Base-by-base conservation (phyloP, 2,113 vertebrate species). In the Corythoichthys intestinalis region DNA sequence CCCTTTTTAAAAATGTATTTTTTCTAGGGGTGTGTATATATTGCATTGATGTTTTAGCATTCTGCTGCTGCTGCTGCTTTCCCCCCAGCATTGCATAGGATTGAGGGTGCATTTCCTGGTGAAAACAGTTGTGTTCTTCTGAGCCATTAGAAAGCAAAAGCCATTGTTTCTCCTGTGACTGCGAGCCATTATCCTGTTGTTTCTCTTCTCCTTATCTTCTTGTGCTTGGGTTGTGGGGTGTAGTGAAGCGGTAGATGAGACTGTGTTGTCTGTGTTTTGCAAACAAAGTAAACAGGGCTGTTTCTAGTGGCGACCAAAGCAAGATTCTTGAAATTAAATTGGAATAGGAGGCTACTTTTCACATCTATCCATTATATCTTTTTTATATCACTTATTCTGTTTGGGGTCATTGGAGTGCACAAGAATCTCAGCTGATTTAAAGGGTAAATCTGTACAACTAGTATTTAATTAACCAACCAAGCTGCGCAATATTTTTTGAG, bases 1-100 rank as follows among this genome's bases (percentile, higher is more conserved):
- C 70, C 56, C 48, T 71, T 79, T 90, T 79, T 90, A 88, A 87
- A 85, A 84, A 83, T 77, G 78, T 77, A 83, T 83, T 83, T 70
- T 28, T 60, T 41, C 6, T 44, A 44, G 6, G 41, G 6, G 9
- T 44, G 41, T 28, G 69, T 80, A 79, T 78, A 86, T 82, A 77
- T 69, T 82, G 66, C 74, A 67, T 67, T 63, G 66, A 52, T 4
- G 10, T 66, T 66, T 66, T 38, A 50, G 15, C 20, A 12, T 63
- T 63, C 4, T 46, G 15, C 20, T 66, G 59, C 59, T 66, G 41
- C n/a, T 66, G 46, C 69, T 56, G 76, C 52, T 64, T 65, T 50
- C 71, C 34, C 34, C 13, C 41, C 15, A 53, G 56, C 54, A 35
- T 17, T 82, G 66, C 77, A 75, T 39, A 8, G n/a, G 65, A 76